Evolutionary conservation across 2,888 invertebrate genomes (phyloP), one percentile per base, ranked within the genome.

Genomic region (Nematopogon swammerdamellus): DNA sequence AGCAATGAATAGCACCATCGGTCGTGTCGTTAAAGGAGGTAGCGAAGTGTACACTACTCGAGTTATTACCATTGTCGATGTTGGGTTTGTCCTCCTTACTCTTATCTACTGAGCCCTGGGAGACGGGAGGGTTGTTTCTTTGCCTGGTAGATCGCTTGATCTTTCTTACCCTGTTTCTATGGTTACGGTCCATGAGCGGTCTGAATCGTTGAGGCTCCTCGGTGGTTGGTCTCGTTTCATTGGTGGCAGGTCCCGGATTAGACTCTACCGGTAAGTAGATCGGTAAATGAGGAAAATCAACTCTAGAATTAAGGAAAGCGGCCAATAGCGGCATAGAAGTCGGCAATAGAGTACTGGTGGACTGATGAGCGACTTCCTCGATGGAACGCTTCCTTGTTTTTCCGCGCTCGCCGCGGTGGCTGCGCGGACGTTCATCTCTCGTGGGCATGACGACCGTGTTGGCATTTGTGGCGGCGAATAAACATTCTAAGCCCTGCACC

Each of bases 1-100:
- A 92, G 64, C 88, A 92, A 67, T 94, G 93, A 43, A 92, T 88
- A 1, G 92, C 90, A 11, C 92, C 92, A 59, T 92, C 91, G 2
- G 82, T 83, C 0, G 92, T 92, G 61, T 94, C 94, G 50, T 91
- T 88, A 60, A 92, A 91, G 19, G 87, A 89, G 19, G 85, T 86
- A 3, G 92, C 92, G 50, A 91, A 80, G 62, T 92, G 91, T 18
- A 75, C 76, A 48, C 59, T 70, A 8, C 59, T 67, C 0, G 72
- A 63, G 53, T 65, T 72, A 49, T 58, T 68, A 0, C 66, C 56
- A 50, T 62, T 67, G 14, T 73, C 77, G 11, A 61, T 52, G 36
- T 58, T 63, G 0, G 63, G 54, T 2, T 60, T 59, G 53, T 68
- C 70, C 14, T 51, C 52, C 25, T 72, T 70, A 54, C 67, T 72